Percentiles rank a stretch among this genome's conserved stretches.
These are phyloP conservation scores for Glaucomys volans DNA, from an alignment of 2,113 vertebrate genomes.

Conservation along the genomic window DNA sequence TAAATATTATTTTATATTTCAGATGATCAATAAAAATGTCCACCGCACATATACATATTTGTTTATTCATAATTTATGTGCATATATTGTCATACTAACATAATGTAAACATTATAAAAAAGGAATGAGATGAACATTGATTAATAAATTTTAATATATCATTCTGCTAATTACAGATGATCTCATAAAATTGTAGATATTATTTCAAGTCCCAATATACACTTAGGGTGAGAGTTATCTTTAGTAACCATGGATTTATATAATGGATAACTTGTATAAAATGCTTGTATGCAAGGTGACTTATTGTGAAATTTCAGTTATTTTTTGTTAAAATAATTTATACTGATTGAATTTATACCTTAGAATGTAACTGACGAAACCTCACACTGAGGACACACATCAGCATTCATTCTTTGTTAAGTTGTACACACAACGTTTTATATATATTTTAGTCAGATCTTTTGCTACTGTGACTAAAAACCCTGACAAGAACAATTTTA, in stretches of 20 bases:
- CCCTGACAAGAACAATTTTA: no score
- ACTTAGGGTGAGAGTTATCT: background rate
- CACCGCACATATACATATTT: background rate
- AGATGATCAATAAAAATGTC: background rate
- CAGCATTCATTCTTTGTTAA: background rate
- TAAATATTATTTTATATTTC: background rate
- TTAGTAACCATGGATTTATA: background rate
- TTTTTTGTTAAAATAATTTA: background rate
- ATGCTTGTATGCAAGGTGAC: no score
- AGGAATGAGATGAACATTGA: background rate
- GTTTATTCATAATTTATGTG: background rate
- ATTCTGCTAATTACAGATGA: background rate
- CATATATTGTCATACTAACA: background rate
- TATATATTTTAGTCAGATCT: no score
- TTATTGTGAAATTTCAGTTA: background rate
- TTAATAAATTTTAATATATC: background rate
- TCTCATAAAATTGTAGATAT: background rate
- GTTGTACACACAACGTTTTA: no score
- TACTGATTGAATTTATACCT: background rate
- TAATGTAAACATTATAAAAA: background rate
- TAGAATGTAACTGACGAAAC: background rate
- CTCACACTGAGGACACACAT: background rate
- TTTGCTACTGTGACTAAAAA: no score
- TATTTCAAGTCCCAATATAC: background rate
- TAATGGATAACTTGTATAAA: no score